A percentile compares a stretch with the other conserved stretches of the same genome.
phyloP scores from a whole-genome alignment of 2,888 invertebrate species.

The Amaurobius ferox region DNA sequence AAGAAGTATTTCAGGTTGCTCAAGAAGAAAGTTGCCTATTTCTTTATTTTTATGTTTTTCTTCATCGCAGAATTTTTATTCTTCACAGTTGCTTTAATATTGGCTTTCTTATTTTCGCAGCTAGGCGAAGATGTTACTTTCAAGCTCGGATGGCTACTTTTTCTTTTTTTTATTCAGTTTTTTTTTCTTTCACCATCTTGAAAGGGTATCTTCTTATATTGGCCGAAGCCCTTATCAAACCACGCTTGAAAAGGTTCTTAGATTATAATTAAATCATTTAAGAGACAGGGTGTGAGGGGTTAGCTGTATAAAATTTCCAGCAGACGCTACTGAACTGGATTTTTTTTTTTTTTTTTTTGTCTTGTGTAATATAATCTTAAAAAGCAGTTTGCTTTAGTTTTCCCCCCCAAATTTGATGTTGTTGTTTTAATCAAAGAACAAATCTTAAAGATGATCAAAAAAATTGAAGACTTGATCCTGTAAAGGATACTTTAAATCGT shows the following conservation, averaged over 20 bases:
- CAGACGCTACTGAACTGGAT: neutral
- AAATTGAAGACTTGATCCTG: neutral
- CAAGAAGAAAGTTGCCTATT: slow-evolving; percentile 32
- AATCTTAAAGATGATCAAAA: neutral
- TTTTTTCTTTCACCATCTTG: neutral
- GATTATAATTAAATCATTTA: slow-evolving; percentile 69
- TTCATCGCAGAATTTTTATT: neutral
- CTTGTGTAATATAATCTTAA: neutral
- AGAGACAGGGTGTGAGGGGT: slow-evolving; percentile 54
- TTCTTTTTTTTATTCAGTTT: neutral
- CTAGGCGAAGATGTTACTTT: neutral
- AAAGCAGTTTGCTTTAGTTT: neutral
- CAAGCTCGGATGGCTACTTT: neutral
- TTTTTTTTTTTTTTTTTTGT: neutral
- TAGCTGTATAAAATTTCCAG: slow-evolving; percentile 27
- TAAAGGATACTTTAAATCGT: neutral
- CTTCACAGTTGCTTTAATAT: slow-evolving; percentile 50
- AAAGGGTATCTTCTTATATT: neutral
- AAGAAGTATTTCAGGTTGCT: slow-evolving; percentile 47
- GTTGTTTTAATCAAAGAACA: neutral
- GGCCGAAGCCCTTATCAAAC: neutral
- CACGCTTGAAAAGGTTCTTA: neutral
- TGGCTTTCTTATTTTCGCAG: slow-evolving; percentile 47
- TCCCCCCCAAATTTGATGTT: neutral
- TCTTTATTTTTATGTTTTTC: slow-evolving; percentile 24